Evolutionary conservation across 2,797 vertebrate species (phyloP), one percentile per base, ranked within the genome.

Genomic region (Cirrhinus mrigala): DNA sequence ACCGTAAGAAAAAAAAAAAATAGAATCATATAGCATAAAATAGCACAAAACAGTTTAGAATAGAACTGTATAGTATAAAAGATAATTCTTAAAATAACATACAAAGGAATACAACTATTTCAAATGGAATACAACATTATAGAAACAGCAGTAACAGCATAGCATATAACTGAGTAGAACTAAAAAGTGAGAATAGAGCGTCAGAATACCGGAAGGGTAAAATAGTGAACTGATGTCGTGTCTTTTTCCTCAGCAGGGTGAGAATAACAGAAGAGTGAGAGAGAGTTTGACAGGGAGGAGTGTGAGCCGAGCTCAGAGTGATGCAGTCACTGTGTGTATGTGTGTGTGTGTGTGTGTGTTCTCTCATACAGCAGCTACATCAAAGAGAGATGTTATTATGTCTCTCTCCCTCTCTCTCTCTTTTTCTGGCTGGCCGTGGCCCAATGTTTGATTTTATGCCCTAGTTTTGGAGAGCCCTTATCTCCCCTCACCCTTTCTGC

Each of bases 391-490:
- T 84, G 71, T 77, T 84, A 79, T 85, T 76, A 60, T 76, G n/a
- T 18, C 44, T 54, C 64, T 50, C 69, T 78, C 82, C 68, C 66
- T 87, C 46, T 69, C 75, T 46, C 73, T 46, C 76, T 54, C 76
- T 73, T 37, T 46, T 27, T 40, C 54, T 33, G 40, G n/a, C 76
- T 83, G 81, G 86, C 81, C 22, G 2, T 37, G 79, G 40, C 86
- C 86, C 80, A 89, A 80, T 69, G 60, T 87, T 85, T 77, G 79
- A 87, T 79, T 85, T 85, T 85, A 80, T 77, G 86, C 74, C 62
- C 88, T 75, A 85, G 83, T 83, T 89, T 89, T 87, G 82, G 44
- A 83, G 71, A 66, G 60, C 71, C 71, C 71, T 76, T 83, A 83
- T 79, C 73, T 79, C 54, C n/a, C 3, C 62, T 84, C 77, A 54